Percentiles rank a stretch among this genome's conserved stretches.
phyloP scores from a whole-genome alignment of 2,797 vertebrate species.

The Cercopithecus hamlyni region DNA sequence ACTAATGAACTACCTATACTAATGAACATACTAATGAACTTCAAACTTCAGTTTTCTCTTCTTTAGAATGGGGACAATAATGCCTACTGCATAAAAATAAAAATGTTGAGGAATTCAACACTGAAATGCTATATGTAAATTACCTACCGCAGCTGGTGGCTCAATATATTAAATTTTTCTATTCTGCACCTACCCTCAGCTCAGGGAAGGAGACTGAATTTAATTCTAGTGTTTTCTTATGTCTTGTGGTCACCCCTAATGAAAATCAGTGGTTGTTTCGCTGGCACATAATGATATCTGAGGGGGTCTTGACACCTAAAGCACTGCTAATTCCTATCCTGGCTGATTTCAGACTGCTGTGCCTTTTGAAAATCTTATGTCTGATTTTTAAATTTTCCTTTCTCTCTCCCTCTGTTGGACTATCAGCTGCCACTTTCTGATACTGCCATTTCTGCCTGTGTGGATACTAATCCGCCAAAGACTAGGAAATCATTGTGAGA shows the following conservation, averaged over 20 bases:
- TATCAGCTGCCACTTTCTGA: background rate
- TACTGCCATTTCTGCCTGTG: background rate
- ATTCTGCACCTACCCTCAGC: background rate
- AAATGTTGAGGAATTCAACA: background rate
- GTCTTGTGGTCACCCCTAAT: background rate
- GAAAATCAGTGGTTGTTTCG: constrained; percentile 18
- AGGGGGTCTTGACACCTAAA: background rate
- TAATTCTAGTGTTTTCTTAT: background rate
- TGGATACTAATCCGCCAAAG: background rate
- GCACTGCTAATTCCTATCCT: background rate
- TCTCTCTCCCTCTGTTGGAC: background rate
- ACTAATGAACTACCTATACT: background rate
- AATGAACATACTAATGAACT: background rate
- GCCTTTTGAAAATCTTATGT: constrained; percentile 2
- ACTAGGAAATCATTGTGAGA: background rate
- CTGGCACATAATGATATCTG: background rate
- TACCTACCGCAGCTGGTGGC: background rate
- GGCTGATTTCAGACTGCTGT: background rate
- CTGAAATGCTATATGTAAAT: background rate
- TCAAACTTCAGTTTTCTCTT: background rate
- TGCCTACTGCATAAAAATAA: background rate
- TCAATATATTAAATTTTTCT: background rate
- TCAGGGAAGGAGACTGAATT: background rate
- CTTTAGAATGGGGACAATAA: background rate
- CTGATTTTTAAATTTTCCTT: background rate